Evolutionary conservation across 2,113 vertebrate species (phyloP), one percentile per base, ranked within the genome.

Genomic region (Rynchops niger): DNA sequence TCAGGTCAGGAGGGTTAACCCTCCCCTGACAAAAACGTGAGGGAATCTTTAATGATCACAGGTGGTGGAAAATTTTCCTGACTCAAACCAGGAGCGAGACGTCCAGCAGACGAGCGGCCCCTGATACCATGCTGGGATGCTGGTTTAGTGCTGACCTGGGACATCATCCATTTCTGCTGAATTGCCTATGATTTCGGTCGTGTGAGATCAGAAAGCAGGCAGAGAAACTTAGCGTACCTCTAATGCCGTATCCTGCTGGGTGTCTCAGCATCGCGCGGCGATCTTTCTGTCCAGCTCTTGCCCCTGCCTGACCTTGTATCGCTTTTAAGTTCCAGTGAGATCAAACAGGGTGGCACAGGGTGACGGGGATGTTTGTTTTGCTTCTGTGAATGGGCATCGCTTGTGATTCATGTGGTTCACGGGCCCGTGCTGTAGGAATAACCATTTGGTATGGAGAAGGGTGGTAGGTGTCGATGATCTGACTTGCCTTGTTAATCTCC

Each of bases 31-130:
- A 92, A 43, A 84, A 82, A 30, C 16, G 5, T 50, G 73, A 96
- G 78, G 72, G 83, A 92, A 89, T 94, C 95, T 88, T 92, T 95
- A 95, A 89, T 91, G 93, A 87, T 95, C 83, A 72, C 93, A 94
- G 77, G 86, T 95, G 91, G 80, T 95, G 86, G 80, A 95, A 92
- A 79, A 74, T 81, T 91, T 88, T 92, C 53, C 42, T 86, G 56
- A 90, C 72, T 95, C 63, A 72, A 93, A 86, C 56, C 73, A 72
- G 43, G 66, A 93, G 52, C 0, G 2, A 95, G 80, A 91, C 7
- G 0, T 67, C 61, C 72, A 86, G 77, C 14, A 9, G 71, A 66
- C 0, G 0, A 88, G 67, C 0, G 2, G 85, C 79, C 63, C 36
- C 90, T 34, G 42, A 11, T 88, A 78, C 67, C 76, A 82, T 18